Evolutionary conservation across 1,140 invertebrate genomes (phyloP).

Genomic region (Diachasma alloeum): DNA sequence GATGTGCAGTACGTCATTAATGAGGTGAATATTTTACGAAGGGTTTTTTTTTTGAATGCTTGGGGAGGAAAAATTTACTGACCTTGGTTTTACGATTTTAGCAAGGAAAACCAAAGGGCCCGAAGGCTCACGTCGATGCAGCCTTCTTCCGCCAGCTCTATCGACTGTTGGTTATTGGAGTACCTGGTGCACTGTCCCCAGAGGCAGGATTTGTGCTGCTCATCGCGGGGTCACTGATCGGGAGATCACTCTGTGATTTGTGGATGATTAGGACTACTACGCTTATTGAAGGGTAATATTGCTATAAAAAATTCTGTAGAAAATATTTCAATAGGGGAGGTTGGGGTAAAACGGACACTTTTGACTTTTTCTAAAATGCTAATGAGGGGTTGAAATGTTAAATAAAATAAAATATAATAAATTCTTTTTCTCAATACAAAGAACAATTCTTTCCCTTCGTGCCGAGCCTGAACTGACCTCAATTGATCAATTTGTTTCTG

Average conservation of each 20-base stretch:
- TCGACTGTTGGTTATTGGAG: conserved; percentile 81
- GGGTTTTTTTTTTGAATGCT: no score
- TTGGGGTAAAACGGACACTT: no score
- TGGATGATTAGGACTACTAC: conserved; percentile 97
- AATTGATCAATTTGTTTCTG: no score
- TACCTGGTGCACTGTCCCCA: conserved; percentile 79
- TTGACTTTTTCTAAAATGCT: no score
- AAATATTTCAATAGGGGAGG: no score
- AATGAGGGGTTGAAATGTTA: no score
- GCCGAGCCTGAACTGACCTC: no score
- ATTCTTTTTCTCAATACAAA: no score
- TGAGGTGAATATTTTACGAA: conserved; percentile 57
- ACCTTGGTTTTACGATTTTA: background rate
- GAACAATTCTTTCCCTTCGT: no score
- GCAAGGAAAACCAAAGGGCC: conserved; percentile 69
- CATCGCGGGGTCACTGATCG: conserved; percentile 83
- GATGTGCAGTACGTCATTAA: conserved; percentile 82
- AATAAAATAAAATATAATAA: no score
- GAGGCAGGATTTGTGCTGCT: conserved; percentile 83
- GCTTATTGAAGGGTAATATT: conserved; percentile 86
- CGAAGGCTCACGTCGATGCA: conserved; percentile 85
- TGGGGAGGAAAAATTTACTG: background rate
- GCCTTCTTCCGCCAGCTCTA: conserved; percentile 83
- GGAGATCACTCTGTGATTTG: conserved; percentile 92
- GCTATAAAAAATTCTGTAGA: no score